Evolutionary conservation across 35 echinoderm and acorn worm genomes (phyloP), one percentile per base, ranked within the genome.

Genomic region (Ophiothrix spiculata): DNA sequence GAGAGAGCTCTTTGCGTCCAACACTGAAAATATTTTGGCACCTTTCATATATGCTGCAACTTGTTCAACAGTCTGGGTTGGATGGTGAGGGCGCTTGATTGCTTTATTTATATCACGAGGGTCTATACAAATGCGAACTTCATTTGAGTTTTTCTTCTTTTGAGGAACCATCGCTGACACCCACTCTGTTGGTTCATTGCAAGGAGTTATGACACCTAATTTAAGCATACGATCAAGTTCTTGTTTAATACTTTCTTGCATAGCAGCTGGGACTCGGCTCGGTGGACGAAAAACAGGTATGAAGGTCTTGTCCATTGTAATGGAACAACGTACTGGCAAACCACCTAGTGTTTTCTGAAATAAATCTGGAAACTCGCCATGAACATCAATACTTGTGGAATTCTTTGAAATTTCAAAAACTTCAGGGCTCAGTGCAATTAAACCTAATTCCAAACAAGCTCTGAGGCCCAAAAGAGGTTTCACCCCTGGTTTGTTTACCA

Each of bases 41-140:
- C 37, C 40, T 69, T 79, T 79, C 60, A 69, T 79, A 10, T 79
- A 21, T 4, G 77, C 35, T 17, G 77, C 77, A 79, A 79, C 4
- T 38, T 79, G 1, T 35, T 38, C 35, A 12, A 37, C 77, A 38
- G 77, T 37, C 56, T 83, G 2, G 77, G 38, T 86, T 81, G 33
- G 37, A 76, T 49, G 33, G 84, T 83, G 76, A 77, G 84, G 36
- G 29, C 86, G 40, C 54, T 88, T 80, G 32, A 88, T 36, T 32
- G 77, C 86, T 73, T 73, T 56, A 38, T 88, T 88, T 1, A 88
- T 41, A 35, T 88, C 86, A 32, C 86, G 76, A 56, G 86, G 78
- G 46, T 88, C 86, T n/a, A 88, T 78, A 34, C 86, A 88, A 13
- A 88, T 17, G n/a, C 86, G 75, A 0, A 88, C 69, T 69, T 91